Evolutionary conservation across 1,140 invertebrate species (phyloP).

Genomic region (Steinernema khuongi): DNA sequence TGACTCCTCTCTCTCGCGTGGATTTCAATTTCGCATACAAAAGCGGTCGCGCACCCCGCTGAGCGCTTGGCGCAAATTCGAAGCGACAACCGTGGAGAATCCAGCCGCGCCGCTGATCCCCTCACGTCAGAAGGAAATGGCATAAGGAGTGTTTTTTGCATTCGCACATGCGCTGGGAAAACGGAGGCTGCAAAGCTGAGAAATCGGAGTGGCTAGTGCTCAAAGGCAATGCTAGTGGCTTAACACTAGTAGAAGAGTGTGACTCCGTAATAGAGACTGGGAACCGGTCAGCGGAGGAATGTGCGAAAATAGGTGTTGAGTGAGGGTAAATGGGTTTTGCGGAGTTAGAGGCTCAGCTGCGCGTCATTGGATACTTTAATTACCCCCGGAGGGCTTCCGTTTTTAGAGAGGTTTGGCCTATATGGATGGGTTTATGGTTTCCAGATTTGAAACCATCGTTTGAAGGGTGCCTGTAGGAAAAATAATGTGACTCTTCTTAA

Average conservation of each 20-base stretch:
- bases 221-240: constrained; percentile 8
- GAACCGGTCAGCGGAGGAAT: too few species aligned
- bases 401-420: too few species aligned
- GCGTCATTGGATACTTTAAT: too few species aligned
- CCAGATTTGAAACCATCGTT: too few species aligned
- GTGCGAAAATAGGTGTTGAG: background rate
- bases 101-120: background rate
- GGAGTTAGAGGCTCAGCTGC: background rate
- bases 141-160: background rate
- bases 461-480: too few species aligned
- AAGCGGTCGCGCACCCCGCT: background rate
- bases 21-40: background rate
- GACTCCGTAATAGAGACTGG: constrained; percentile 2
- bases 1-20: too few species aligned
- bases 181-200: background rate
- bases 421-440: too few species aligned
- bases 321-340: background rate
- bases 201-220: background rate
- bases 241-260: background rate
- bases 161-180: background rate
- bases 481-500: too few species aligned
- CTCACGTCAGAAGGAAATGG: background rate
- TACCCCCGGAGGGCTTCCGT: too few species aligned
- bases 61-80: background rate
- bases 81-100: background rate